Base-by-base conservation (phyloP, 2,797 vertebrate species). In the Nyctalus aviator region DNA sequence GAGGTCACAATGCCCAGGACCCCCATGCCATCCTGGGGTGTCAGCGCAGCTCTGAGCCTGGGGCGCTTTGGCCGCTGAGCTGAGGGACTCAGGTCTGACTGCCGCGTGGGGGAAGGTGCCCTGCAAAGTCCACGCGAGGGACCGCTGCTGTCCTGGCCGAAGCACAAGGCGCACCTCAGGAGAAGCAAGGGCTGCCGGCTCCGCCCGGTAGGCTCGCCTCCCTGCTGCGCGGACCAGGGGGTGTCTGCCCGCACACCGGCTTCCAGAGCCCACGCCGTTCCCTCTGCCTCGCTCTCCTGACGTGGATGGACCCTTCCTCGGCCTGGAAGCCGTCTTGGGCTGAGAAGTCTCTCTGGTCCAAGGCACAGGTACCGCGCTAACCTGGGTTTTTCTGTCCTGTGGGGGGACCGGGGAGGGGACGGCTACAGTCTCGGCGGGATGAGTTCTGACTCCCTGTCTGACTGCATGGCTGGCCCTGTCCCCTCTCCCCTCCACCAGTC, bases 1-100 rank as follows among this genome's bases (percentile, higher is more conserved):
- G 95, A 97, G 95, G 96, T 97, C 96, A 96, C 89, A 97, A 96
- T 97, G 95, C 81, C 88, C 12, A 6, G 81, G 18, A 35, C 41
- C 68, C 46, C 4, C 27, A 13, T 2, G 21, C 62, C 3, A 3
- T 73, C 46, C 37, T 1, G 11, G 27, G n/a, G 73, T 55, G 73
- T 93, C 90, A 35, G 50, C 0, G 9, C 37, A 46, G 90, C 73
- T 53, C 8, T 0, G 55, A 75, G 48, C 30, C 53, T n/a, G 17
- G 35, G 25, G 35, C 41, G 68, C 12, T 62, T 12, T 13, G 5
- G 76, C 64, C 17, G 0, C 57, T n/a, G 90, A 44, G 68, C 59
- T 9, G 41, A 90, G 62, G 68, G n/a, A 46, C 14, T 83, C 50
- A 1, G 75, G 13, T 7, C 2, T 4, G 71, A 12, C 69, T 68